Evolutionary conservation across 2,888 invertebrate species (phyloP), one percentile per base, ranked within the genome.

Genomic region (Maniola hyperantus): DNA sequence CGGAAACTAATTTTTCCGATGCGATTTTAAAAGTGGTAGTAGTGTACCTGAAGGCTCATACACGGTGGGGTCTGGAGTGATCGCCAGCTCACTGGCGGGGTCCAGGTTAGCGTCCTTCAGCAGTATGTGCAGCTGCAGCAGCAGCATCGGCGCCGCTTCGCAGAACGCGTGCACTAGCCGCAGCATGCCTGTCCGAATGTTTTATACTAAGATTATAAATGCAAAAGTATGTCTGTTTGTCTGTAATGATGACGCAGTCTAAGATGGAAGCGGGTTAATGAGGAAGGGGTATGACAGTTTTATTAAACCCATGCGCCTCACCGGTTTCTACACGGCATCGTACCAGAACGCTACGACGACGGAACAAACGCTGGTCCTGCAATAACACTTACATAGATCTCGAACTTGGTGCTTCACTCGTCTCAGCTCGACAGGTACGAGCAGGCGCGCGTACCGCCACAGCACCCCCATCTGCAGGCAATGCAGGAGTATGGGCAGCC

Each of bases 151-250:
- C 7, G 97, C 96, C 15, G 97, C 97, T 83, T 97, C 96, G 78
- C 97, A 95, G 84, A 98, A 97, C 15, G 97, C 97, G 85, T 97
- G 97, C 48, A 97, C 95, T 72, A 98, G 86, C 2, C 98, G 93
- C 33, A 98, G 91, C 90, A 97, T 95, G 77, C 96, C 93, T 93
- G 74, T n/a, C 0, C 36, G 18, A 13, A 39, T 20, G 8, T 20
- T 2, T 6, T 5, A 50, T 11, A 15, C 13, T 50, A n/a, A n/a
- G n/a, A n/a, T n/a, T n/a, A n/a, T n/a, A 11, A 11, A 44, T 11
- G n/a, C n/a, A n/a, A 33, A 33, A 33, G 33, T 33, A 6, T 33
- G 33, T 33, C 5, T 33, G 33, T 33, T 5, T 11, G 42, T 1
- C 42, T n/a, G n/a, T n/a, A n/a, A n/a, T n/a, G n/a, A n/a, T n/a